Base-by-base conservation (phyloP, 2,797 vertebrate species). In the Spatula versicolor region DNA sequence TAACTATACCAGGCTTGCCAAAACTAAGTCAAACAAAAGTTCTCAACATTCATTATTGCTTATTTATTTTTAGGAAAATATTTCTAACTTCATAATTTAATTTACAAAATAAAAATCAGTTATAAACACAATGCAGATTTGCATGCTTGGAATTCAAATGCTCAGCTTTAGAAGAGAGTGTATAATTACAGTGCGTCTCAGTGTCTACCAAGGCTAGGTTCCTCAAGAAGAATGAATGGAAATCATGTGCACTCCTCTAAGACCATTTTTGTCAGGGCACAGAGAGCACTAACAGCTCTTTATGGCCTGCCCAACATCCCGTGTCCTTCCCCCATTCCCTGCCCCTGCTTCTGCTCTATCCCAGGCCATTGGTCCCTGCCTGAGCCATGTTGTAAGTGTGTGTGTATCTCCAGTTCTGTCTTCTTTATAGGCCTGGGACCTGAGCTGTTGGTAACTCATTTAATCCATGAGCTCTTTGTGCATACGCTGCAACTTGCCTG, bases 51-150 rank as follows among this genome's bases (percentile, higher is more conserved):
- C 20, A 43, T 46, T 66, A 74, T 14, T 21, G 7, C 16, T 90
- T 74, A 77, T 72, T 81, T 74, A 64, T 13, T 25, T 75, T 75
- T 62, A 78, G 41, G 69, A 78, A 74, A 60, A 71, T 41, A 59
- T 48, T 68, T 26, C 43, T 71, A 71, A 35, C 6, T 48, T 71
- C 23, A 48, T 56, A 78, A 68, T 22, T 79, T 63, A 26, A 30
- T 41, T 85, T 74, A 74, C 25, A 54, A 71, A 75, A 14, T 20
- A 37, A 58, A 76, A 77, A 56, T 50, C 4, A 33, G 35, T 80
- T 28, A 64, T 10, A 15, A 71, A 66, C 33, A 39, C 71, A 89
- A 33, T 10, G 7, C 10, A 25, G 33, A 85, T 67, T 12, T 55
- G 33, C 17, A 37, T n/a, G 39, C 28, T 84, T 69, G 41, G 30